These are phyloP conservation scores for Atethmia centrago DNA, from an alignment of 2,888 invertebrate species.

Conservation along the genomic window DNA sequence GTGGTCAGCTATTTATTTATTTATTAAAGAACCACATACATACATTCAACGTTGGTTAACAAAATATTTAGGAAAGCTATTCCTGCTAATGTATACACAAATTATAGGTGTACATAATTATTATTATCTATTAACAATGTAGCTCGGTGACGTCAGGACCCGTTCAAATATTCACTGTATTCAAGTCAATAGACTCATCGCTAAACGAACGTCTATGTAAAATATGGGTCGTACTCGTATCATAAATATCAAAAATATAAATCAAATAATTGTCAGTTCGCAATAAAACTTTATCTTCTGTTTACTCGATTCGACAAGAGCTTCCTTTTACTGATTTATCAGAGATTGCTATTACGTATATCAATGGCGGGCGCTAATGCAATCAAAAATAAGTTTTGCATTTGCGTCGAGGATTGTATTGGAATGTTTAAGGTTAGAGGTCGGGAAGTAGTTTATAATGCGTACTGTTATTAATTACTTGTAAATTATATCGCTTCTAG, in stretches of 20 bases:
- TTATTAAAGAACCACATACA: neutral
- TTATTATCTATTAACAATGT: neutral
- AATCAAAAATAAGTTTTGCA: slow-evolving; percentile 51
- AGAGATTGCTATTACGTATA: slow-evolving; percentile 47
- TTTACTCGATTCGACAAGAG: slow-evolving; percentile 57
- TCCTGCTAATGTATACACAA: neutral
- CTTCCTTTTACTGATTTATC: slow-evolving; percentile 58
- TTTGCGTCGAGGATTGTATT: slow-evolving; percentile 37
- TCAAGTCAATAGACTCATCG: slow-evolving; percentile 33
- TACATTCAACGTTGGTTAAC: neutral
- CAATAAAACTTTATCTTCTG: slow-evolving; percentile 58
- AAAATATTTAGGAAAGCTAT: neutral
- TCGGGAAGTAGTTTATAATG: slow-evolving; percentile 12
- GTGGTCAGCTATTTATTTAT: too few relatives aligned
- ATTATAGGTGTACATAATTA: neutral
- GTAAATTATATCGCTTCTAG: neutral
- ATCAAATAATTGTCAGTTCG: slow-evolving; percentile 52
- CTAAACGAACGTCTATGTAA: slow-evolving; percentile 27
- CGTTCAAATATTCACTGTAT: slow-evolving; percentile 15
- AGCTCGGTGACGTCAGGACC: slow-evolving; percentile 23
- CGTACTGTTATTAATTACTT: neutral
- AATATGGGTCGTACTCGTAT: slow-evolving; percentile 41
- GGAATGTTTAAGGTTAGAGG: slow-evolving; percentile 27
- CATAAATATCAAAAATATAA: slow-evolving; percentile 44
- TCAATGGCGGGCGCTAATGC: slow-evolving; percentile 30